These are phyloP conservation scores for Pammene aurita DNA, from an alignment of 2,888 invertebrate species.

Conservation along the genomic window DNA sequence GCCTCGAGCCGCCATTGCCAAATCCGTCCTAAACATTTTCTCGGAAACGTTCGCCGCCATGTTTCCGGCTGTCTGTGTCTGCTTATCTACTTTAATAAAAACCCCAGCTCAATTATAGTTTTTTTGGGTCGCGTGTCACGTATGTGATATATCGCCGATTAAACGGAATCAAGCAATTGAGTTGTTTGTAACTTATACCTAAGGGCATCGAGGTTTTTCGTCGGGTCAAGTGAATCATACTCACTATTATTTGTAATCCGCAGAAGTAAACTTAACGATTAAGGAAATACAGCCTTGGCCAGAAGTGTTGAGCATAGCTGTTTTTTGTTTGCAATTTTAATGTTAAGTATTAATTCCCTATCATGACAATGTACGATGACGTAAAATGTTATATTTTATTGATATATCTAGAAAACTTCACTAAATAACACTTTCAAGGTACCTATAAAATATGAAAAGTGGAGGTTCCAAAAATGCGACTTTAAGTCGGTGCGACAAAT, in stretches of 20 bases:
- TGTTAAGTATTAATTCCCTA: too few species aligned
- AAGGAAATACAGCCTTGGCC: too few species aligned
- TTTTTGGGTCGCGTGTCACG: conserved; percentile 31
- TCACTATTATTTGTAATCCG: background rate
- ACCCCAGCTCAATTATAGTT: conserved; percentile 32
- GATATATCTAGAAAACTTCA: too few species aligned
- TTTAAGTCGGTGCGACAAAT: too few species aligned
- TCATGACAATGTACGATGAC: too few species aligned
- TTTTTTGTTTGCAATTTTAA: too few species aligned
- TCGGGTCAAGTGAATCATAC: conserved; percentile 13
- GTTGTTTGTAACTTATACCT: conserved; percentile 19
- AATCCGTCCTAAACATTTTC: conserved; percentile 25
- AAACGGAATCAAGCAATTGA: conserved; percentile 24
- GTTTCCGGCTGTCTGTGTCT: conserved; percentile 35
- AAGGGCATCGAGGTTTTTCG: background rate
- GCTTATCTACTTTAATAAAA: conserved; percentile 38
- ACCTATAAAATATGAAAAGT: too few species aligned
- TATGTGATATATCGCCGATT: conserved; percentile 40
- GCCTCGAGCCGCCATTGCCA: background rate
- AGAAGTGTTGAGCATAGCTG: too few species aligned
- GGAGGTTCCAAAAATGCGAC: too few species aligned
- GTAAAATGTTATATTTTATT: too few species aligned
- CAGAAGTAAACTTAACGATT: background rate
- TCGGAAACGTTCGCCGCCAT: conserved; percentile 38
- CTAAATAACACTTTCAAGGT: too few species aligned